Base-by-base conservation (phyloP, 2,888 invertebrate genomes). In the Thyatira batis region DNA sequence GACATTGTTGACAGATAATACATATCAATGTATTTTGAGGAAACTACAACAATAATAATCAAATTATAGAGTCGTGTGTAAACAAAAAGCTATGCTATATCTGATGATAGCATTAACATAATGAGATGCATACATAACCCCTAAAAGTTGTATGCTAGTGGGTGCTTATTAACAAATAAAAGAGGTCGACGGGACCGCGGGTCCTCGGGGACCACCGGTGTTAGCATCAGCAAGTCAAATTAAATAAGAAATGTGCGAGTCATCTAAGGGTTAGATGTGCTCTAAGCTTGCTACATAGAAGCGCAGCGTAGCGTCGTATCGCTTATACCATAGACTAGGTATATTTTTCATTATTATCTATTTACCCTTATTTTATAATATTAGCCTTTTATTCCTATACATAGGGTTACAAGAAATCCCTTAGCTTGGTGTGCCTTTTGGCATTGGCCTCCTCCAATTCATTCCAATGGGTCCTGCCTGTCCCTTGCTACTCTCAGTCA, bases 161-260 rank as follows among this genome's bases (percentile, higher is more conserved):
- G 76, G 73, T 76, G 75, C 76, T 74, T 82, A 82, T 83, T 81
- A 79, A 82, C 85, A 87, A 87, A 83, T 79, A 85, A 79, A 84
- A 78, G 74, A 79, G 80, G 75, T 76, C 71, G 64, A 20, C 59
- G 58, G 66, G 72, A 71, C 55, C 61, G 60, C 57, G 60, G 55
- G 67, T 63, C 76, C 71, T 63, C 58, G 43, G 66, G 76, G 85
- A 85, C 87, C 88, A 86, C 88, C 85, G 79, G 83, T 86, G 80
- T 80, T 79, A 78, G 61, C 80, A 86, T 89, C 85, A 85, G 78
- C 85, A 87, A 87, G 84, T 85, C 84, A 77, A 88, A 86, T 86
- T 73, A 60, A 73, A 58, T 59, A 52, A 58, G 66, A 80, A 79
- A 80, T 70, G 68, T 67, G 78, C 82, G 56, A 73, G 87, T 88